phyloP scores from a whole-genome alignment of 2,797 vertebrate genomes.

The Nannoperca obscura region DNA sequence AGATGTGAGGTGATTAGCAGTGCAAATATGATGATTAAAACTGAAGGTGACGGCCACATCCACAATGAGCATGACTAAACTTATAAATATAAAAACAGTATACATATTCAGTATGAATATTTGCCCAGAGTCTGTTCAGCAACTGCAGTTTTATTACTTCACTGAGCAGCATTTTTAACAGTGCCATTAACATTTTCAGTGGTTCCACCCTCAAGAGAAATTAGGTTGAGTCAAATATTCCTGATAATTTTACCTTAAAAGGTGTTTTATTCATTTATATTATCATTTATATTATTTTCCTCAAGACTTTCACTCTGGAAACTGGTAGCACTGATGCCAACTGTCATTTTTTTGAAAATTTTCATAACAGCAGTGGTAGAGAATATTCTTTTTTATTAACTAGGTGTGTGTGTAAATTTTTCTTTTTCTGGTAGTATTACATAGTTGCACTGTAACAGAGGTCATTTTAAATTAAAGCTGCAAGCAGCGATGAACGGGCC shows the following conservation, averaged over 20 bases:
- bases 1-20: too few relatives aligned
- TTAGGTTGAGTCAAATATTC: background rate
- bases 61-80: too few relatives aligned
- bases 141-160: background rate
- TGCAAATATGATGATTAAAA: background rate
- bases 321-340: background rate
- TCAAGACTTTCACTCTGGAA: background rate
- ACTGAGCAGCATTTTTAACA: background rate
- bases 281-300: too few relatives aligned
- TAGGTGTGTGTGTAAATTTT: too few relatives aligned
- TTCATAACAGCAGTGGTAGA: background rate
- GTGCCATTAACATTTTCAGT: background rate
- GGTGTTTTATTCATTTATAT: background rate
- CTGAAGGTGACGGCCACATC: too few relatives aligned
- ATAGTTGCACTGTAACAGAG: background rate
- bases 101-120: background rate
- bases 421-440: background rate
- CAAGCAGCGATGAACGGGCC: too few relatives aligned
- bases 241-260: background rate
- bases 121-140: background rate
- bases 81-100: too few relatives aligned
- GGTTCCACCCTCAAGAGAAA: background rate
- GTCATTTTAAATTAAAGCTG: background rate
- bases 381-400: too few relatives aligned
- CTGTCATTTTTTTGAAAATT: background rate